phyloP scores from a whole-genome alignment of 1,140 invertebrate species.

The Bombus pyrosoma region DNA sequence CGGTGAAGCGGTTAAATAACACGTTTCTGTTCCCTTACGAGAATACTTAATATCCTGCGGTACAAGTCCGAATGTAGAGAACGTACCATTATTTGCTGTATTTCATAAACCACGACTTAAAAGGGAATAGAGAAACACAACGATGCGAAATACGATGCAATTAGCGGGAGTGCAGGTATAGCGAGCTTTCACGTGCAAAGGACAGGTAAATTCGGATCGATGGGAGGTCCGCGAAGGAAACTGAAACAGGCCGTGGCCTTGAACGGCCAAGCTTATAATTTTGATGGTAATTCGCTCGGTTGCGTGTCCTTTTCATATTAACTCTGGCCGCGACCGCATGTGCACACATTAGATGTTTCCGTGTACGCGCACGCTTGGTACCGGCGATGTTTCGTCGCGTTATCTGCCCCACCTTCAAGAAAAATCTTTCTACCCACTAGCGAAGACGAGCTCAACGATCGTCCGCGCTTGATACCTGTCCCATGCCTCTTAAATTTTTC shows the following conservation, averaged over 20 bases:
- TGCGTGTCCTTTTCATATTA: conserved; percentile 47
- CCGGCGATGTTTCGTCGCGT: too few relatives aligned
- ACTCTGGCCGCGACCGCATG: background rate
- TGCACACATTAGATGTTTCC: background rate
- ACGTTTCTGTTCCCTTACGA: background rate
- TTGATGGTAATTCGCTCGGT: conserved; percentile 19
- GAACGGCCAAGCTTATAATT: conserved; percentile 43
- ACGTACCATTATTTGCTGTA: background rate
- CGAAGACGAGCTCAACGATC: background rate
- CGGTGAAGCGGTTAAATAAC: too few relatives aligned
- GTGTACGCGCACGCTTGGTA: too few relatives aligned
- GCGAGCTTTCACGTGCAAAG: too few relatives aligned
- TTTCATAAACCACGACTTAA: too few relatives aligned
- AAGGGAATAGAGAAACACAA: background rate
- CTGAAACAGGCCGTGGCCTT: conserved; percentile 28
- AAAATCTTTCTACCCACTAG: background rate
- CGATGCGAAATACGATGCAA: background rate
- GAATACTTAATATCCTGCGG: background rate
- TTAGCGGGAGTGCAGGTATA: background rate
- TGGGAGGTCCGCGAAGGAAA: background rate
- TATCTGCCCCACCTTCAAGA: background rate
- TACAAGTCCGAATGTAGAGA: background rate
- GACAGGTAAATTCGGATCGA: conserved; percentile 17
- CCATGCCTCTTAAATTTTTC: background rate
- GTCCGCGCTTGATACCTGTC: background rate